Percentiles rank a stretch among this genome's conserved stretches.
Conservation (phyloP, 2,888 invertebrate genomes). For the Adelognathus sp. region DNA sequence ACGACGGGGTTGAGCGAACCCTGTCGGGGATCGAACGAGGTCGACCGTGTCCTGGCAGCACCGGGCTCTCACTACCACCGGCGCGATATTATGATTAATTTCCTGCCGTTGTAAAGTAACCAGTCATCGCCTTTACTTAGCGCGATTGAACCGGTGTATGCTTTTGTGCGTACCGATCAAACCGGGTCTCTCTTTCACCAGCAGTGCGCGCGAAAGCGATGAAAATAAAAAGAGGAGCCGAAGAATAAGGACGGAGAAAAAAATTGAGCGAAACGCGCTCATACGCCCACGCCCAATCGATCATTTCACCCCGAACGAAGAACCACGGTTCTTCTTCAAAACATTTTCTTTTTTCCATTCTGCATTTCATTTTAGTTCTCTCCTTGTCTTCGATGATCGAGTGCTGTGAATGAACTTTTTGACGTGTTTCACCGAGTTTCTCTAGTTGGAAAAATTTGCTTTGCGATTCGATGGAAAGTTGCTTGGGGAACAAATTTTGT, state of each 20-base stretch:
- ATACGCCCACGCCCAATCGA: constrained; percentile 53
- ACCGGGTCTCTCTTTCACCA: constrained; percentile 20
- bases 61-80: constrained; percentile 26
- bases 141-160: constrained; percentile 65
- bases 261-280: background rate
- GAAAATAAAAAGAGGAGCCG: constrained; percentile 41
- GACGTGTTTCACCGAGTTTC: constrained; percentile 1
- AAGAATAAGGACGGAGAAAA: constrained; percentile 6
- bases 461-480: background rate
- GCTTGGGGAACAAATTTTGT: too few species aligned
- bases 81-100: constrained; percentile 79
- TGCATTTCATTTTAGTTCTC: constrained; percentile 24
- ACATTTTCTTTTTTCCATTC: constrained; percentile 59
- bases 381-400: constrained; percentile 37
- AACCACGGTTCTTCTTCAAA: constrained; percentile 14
- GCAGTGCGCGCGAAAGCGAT: constrained; percentile 53
- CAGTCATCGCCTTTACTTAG: constrained; percentile 79
- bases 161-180: constrained; percentile 34
- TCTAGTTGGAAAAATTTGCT: background rate
- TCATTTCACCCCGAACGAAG: constrained; percentile 44
- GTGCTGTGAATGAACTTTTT: background rate
- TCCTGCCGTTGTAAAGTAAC: constrained; percentile 77
- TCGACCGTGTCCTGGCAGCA: constrained; percentile 21
- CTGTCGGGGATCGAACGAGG: constrained; percentile 34
- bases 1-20: constrained; percentile 37